Evolutionary conservation across 2,797 vertebrate genomes (phyloP), one percentile per base, ranked within the genome.

Genomic region (Lateolabrax maculatus): DNA sequence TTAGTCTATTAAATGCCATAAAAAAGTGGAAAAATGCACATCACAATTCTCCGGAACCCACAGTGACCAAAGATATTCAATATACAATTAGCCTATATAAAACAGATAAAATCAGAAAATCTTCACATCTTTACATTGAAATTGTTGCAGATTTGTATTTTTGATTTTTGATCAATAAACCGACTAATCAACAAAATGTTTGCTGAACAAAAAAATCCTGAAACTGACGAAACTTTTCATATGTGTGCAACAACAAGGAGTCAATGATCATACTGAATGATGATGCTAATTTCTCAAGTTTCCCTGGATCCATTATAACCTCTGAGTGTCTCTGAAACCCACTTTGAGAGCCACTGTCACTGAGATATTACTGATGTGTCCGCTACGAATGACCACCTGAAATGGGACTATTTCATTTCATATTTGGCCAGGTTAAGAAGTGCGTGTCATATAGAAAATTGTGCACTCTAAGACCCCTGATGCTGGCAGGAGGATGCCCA

Each of bases 401-500:
- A 69, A 82, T 76, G 46, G 78, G 36, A 71, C 55, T 0, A 52
- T 80, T 87, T 65, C 41, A 82, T 85, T 80, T 79, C 5, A 25
- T 65, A 76, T 80, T 83, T 75, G 58, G 36, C 79, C 61, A 75
- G 57, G 74, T 87, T 48, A 29, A 67, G 52, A 81, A 66, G 76
- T 36, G 31, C n/a, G 61, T 34, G 3, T 73, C 36, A 60, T 70
- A 53, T 0, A 63, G 75, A 64, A 71, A 75, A 70, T 18, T 51
- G 57, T 72, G 62, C 68, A 56, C 70, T 75, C 3, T 0, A 15
- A 65, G 56, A 76, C 8, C 19, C 9, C 16, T 63, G 31, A 60
- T 23, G 44, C 60, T 71, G 55, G 57, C 74, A 51, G 29, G 23
- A 61, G 55, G 55, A 71, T 43, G 65, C 19, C 9, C 36, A 46